Conservation (phyloP, 2,888 invertebrate genomes). For the Campopleginae sp. region DNA sequence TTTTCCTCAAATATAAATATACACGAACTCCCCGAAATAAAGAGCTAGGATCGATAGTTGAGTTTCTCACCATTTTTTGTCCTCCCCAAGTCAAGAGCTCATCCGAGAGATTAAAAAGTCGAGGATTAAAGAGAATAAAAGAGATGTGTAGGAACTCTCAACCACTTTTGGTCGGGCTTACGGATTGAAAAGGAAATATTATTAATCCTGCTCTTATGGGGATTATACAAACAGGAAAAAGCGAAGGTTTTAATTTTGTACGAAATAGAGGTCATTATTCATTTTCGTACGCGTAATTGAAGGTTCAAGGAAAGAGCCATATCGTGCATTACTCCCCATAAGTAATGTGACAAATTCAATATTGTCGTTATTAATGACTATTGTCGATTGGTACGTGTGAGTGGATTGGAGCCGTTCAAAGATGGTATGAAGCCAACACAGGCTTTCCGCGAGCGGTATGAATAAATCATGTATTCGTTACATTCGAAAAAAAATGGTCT, state of each 20-base stretch:
- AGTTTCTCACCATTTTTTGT: background rate
- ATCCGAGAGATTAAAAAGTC: constrained; percentile 13
- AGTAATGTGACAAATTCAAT: background rate
- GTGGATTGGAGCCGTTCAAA: background rate
- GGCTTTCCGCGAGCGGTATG: background rate
- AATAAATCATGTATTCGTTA: background rate
- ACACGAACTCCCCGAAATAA: background rate
- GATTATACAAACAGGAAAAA: background rate
- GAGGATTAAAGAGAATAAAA: background rate
- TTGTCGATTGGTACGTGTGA: background rate
- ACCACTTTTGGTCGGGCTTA: background rate
- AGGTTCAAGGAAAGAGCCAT: background rate
- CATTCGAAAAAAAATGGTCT: background rate
- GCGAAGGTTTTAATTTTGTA: background rate
- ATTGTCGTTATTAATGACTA: background rate
- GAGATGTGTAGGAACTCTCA: background rate
- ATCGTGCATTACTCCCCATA: background rate
- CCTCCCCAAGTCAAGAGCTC: constrained; percentile 1
- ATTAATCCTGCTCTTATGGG: background rate
- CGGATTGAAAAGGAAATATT: background rate
- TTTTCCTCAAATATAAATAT: background rate
- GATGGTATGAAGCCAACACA: background rate
- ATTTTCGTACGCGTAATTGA: background rate
- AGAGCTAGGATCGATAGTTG: background rate
- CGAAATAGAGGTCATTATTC: background rate